Conservation (phyloP, 1,140 invertebrate genomes). For the Macrosteles quadrilineatus region DNA sequence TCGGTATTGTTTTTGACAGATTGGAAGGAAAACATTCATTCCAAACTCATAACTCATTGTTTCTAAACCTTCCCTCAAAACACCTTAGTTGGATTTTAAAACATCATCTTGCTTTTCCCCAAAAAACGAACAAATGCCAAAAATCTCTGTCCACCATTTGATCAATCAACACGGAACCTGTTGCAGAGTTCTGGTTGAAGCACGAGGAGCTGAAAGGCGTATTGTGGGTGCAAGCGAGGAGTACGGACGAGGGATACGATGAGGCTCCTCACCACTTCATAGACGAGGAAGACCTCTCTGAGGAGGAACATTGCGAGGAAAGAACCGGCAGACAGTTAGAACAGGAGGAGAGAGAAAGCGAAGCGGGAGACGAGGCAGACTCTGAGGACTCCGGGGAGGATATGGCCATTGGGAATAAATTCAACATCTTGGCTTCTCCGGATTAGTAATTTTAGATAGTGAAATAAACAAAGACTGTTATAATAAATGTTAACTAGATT, state of each 20-base stretch:
- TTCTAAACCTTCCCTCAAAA: no score
- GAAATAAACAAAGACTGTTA: no score
- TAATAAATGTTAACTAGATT: no score
- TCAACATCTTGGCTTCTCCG: slow-evolving; percentile 42
- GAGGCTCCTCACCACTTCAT: neutral
- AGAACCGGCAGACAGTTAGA: neutral
- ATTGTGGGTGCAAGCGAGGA: slow-evolving; percentile 63
- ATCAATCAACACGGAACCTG: no score
- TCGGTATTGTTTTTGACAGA: no score
- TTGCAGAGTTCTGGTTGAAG: slow-evolving; percentile 56
- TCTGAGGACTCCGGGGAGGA: slow-evolving; percentile 33
- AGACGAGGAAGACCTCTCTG: slow-evolving; percentile 38
- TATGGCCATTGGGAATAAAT: slow-evolving; percentile 48
- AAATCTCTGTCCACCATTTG: no score
- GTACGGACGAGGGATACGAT: slow-evolving; percentile 40
- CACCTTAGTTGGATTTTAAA: no score
- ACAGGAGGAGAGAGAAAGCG: slow-evolving; percentile 17
- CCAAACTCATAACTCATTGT: no score
- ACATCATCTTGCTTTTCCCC: no score
- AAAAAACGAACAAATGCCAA: no score
- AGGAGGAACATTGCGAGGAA: slow-evolving; percentile 14
- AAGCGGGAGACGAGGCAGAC: neutral
- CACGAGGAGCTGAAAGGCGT: slow-evolving; percentile 61
- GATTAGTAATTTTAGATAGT: no score
- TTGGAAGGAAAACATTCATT: no score